These are phyloP conservation scores for Venturia canescens DNA, from an alignment of 1,140 invertebrate species.

Conservation along the genomic window DNA sequence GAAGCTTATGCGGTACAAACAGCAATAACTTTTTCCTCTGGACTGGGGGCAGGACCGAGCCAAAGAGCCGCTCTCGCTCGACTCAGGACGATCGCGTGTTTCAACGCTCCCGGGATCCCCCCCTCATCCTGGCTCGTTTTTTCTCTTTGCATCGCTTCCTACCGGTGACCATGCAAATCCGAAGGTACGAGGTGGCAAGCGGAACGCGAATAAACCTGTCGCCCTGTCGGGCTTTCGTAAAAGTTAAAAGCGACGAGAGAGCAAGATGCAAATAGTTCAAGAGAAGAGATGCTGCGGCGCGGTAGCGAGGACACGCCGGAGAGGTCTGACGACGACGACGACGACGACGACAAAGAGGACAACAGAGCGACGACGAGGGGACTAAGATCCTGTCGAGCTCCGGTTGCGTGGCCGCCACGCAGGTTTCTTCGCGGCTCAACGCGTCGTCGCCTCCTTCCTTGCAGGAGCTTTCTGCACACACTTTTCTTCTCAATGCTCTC, in stretches of 20 bases:
- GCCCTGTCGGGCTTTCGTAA: constrained; percentile 55
- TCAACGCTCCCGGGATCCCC: neutral
- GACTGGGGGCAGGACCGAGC: neutral
- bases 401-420: constrained; percentile 23
- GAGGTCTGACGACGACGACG: neutral
- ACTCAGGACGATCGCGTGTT: constrained; percentile 24
- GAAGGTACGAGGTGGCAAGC: constrained; percentile 55
- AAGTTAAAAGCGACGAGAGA: constrained; percentile 57
- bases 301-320: constrained; percentile 23
- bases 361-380: neutral
- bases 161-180: constrained; percentile 56
- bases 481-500: constrained; percentile 23
- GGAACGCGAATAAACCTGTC: constrained; percentile 61
- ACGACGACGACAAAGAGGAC: constrained; percentile 1
- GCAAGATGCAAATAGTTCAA: constrained; percentile 18
- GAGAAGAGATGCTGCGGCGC: constrained; percentile 13
- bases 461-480: constrained; percentile 21
- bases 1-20: constrained; percentile 8
- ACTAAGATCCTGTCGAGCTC: constrained; percentile 31
- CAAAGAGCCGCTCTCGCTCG: neutral
- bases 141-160: constrained; percentile 8
- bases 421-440: constrained; percentile 33
- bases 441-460: constrained; percentile 37
- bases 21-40: constrained; percentile 19
- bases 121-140: neutral